Percentiles rank a stretch among this genome's conserved stretches.
phyloP scores from a whole-genome alignment of 2,113 vertebrate species.

The Muntiacus reevesi region DNA sequence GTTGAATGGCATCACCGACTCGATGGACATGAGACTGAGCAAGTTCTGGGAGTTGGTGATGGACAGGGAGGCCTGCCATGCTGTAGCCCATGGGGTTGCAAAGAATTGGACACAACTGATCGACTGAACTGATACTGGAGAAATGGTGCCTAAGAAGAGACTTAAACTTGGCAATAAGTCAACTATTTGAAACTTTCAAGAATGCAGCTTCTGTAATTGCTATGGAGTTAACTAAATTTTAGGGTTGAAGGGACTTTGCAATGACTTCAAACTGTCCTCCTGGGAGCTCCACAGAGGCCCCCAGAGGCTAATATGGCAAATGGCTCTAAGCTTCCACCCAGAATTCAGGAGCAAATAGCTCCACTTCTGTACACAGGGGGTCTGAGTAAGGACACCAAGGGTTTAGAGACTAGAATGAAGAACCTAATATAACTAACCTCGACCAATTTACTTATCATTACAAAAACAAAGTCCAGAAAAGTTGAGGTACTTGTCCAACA shows the following conservation, averaged over 20 bases:
- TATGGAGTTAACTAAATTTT: not conserved
- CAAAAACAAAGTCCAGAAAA: not conserved
- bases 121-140: not conserved
- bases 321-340: not conserved
- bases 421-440: not conserved
- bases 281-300: not conserved
- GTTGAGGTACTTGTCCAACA: not conserved
- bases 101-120: not conserved
- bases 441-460: not conserved
- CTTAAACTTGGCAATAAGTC: not conserved
- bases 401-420: not conserved
- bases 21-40: not conserved
- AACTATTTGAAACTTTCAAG: not conserved
- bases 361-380: not conserved
- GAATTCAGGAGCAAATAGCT: not conserved
- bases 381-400: not conserved
- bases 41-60: not conserved
- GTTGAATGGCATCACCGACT: not conserved
- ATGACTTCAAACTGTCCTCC: not conserved
- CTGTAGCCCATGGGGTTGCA: not conserved
- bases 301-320: not conserved
- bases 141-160: not conserved
- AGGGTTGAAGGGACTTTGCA: not conserved
- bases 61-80: not conserved
- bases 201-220: not conserved